Base-by-base conservation (phyloP, 2,797 vertebrate species). In the Xenopus petersii region DNA sequence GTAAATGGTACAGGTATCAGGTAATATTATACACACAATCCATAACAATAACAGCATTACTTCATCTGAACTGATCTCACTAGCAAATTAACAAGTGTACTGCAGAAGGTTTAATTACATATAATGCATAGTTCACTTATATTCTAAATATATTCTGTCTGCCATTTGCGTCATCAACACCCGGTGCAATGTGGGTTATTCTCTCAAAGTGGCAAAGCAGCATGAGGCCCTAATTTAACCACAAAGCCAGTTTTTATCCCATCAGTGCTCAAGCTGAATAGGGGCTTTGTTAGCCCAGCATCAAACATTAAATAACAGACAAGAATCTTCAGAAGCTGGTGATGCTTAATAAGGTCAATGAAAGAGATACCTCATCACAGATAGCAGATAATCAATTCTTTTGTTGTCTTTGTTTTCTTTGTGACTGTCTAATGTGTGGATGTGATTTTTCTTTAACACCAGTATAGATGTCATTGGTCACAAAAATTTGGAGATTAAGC, bases 31-130 rank as follows among this genome's bases (percentile, higher is more conserved):
- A 42, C 36, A 70, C 2, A 66, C 1, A 66, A 58, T 2, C 33
- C 15, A 56, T 46, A 5, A 71, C 62, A 36, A 61, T 54, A 59
- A 24, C 36, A 58, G 48, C 42, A 56, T 54, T 16, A 26, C 63
- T 73, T n/a, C 10, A 51, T 56, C 66, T 70, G 71, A 63, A 33
- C 68, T 51, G 13, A 69, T 17, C 26, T 79, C 9, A 42, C 70
- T 59, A 15, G 42, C 58, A 64, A 64, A 71, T 79, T 67, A 81
- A 64, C 56, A 73, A 70, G 48, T 76, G 70, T 47, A 46, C 17
- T 75, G 30, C 30, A 71, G 70, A 75, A 33, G 47, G 42, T 70
- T 67, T 76, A 56, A 74, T 81, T 71, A 77, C 48, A 80, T 61
- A 54, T 74, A 71, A 66, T 63, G 65, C 17, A 30, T 46, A 9